phyloP scores from a whole-genome alignment of 1,140 invertebrate species.

The Liolophura sinensis region DNA sequence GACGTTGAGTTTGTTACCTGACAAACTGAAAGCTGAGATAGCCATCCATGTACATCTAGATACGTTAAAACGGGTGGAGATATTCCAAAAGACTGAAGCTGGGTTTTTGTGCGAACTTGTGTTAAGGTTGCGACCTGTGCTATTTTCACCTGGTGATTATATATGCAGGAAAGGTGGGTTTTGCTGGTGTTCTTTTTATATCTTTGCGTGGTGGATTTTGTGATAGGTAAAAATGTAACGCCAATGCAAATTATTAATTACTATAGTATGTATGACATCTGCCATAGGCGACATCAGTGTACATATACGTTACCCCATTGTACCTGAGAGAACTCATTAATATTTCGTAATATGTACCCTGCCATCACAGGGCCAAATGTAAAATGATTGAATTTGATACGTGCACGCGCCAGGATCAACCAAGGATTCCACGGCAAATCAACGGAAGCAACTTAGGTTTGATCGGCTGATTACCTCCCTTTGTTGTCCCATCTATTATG shows the following conservation, averaged over 20 bases:
- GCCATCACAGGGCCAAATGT: too few species aligned
- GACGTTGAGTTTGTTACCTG: slow-evolving; percentile 61
- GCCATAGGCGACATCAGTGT: too few species aligned
- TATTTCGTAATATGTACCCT: too few species aligned
- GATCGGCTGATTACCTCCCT: too few species aligned
- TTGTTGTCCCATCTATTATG: too few species aligned
- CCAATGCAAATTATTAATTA: not conserved
- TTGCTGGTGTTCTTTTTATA: slow-evolving; percentile 1
- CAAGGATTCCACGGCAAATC: too few species aligned
- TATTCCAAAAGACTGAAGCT: slow-evolving; percentile 98
- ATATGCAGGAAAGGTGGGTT: slow-evolving; percentile 95
- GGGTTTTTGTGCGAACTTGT: slow-evolving; percentile 98
- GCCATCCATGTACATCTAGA: slow-evolving; percentile 99
- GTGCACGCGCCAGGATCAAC: too few species aligned
- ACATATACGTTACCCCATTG: too few species aligned
- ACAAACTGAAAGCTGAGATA: slow-evolving; percentile 98
- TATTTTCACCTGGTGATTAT: slow-evolving; percentile 97
- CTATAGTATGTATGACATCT: too few species aligned
- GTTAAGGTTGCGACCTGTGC: slow-evolving; percentile 86
- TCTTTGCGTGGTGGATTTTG: not conserved
- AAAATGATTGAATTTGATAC: too few species aligned
- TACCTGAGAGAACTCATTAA: too few species aligned
- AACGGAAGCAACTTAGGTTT: too few species aligned
- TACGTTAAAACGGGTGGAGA: slow-evolving; percentile 95
- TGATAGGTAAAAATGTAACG: not conserved